A percentile compares a stretch with the other conserved stretches of the same genome.
Evolutionary conservation across 2,797 vertebrate genomes (phyloP).

Genomic region (Bucorvus abyssinicus): DNA sequence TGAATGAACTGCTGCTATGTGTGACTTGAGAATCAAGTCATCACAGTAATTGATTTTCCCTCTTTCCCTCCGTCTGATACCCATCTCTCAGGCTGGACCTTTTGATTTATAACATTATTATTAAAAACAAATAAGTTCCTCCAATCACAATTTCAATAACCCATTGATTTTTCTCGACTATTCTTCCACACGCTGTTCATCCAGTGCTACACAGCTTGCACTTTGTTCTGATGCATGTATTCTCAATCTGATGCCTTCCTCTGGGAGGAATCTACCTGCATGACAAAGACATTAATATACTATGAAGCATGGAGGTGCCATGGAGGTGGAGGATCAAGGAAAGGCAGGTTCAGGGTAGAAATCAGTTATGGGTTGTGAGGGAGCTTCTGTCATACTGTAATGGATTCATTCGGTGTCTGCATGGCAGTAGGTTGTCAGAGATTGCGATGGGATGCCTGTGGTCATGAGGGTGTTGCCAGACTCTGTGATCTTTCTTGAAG

Average conservation of each 20-base stretch:
- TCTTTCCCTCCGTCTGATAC: background rate
- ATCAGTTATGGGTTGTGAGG: background rate
- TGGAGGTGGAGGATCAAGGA: background rate
- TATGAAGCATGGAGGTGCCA: background rate
- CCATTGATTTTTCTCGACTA: background rate
- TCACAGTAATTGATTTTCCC: conserved; percentile 21
- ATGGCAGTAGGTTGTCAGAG: background rate
- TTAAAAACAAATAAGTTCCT: conserved; percentile 38
- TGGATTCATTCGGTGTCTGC: background rate
- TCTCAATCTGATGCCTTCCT: background rate
- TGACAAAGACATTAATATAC: background rate
- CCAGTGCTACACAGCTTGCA: background rate
- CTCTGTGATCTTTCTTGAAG: background rate
- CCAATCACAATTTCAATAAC: conserved; percentile 53
- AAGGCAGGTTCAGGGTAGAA: background rate
- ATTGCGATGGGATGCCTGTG: background rate
- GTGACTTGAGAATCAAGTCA: background rate
- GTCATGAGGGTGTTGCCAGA: background rate
- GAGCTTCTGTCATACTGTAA: background rate
- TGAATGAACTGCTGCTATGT: background rate
- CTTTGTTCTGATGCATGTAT: background rate
- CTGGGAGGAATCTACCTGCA: background rate
- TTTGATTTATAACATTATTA: conserved; percentile 31
- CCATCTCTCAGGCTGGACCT: background rate
- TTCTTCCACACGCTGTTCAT: background rate